phyloP scores from a whole-genome alignment of 2,797 vertebrate genomes.

The Babyrousa celebensis region DNA sequence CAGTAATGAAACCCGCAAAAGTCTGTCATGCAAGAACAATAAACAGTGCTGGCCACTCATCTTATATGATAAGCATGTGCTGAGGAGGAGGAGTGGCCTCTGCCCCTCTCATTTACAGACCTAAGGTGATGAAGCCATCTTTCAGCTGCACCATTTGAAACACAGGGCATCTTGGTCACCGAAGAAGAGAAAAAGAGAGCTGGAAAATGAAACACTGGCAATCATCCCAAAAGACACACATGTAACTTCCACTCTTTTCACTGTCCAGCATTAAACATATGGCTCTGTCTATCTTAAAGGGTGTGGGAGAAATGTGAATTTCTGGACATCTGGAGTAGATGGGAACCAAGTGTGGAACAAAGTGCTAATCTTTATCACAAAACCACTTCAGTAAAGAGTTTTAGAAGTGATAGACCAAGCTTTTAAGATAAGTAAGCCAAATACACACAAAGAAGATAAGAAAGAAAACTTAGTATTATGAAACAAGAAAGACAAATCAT shows the following conservation, averaged over 20 bases:
- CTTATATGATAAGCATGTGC: too few relatives aligned
- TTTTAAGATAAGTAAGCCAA: background rate
- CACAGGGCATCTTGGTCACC: background rate
- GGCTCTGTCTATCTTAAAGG: background rate
- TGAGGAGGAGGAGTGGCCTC: background rate
- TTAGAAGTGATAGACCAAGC: background rate
- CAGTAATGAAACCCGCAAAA: background rate
- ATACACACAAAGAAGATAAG: background rate
- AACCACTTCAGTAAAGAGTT: background rate
- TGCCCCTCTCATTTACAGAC: background rate
- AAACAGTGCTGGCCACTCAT: too few relatives aligned
- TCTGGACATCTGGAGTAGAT: background rate
- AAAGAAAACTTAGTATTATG: background rate
- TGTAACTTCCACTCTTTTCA: background rate
- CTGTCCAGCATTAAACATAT: background rate
- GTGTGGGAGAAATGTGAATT: background rate
- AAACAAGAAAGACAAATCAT: background rate
- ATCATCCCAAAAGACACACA: background rate
- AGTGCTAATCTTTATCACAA: background rate
- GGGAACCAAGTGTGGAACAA: background rate
- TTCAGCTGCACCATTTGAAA: background rate
- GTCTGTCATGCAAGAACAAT: background rate
- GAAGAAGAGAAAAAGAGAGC: background rate
- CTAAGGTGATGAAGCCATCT: background rate
- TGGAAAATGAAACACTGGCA: background rate